Conservation (phyloP, 1,140 invertebrate species). For the Drosophila lacteicornis region DNA sequence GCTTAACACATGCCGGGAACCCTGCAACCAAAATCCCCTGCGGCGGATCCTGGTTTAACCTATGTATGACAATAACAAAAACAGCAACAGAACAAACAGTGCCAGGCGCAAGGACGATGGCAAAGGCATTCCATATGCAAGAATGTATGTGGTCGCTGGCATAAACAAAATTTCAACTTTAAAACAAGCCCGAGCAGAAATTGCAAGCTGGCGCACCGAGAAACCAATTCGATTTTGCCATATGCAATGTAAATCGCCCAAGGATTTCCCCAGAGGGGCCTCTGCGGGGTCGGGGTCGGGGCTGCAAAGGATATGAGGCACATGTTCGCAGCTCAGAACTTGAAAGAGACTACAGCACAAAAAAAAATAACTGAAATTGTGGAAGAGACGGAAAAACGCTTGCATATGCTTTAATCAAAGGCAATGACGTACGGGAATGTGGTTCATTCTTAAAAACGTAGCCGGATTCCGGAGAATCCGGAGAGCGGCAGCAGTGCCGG, state of each 20-base stretch:
- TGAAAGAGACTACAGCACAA: background rate
- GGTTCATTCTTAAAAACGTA: slow-evolving; percentile 74
- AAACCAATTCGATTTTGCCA: slow-evolving; percentile 62
- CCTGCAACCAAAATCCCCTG: slow-evolving; percentile 18
- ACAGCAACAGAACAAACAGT: slow-evolving; percentile 17
- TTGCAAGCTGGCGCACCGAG: slow-evolving; percentile 47
- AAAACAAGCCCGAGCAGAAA: slow-evolving; percentile 52
- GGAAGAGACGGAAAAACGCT: slow-evolving; percentile 40
- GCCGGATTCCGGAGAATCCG: slow-evolving; percentile 40
- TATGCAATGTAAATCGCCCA: slow-evolving; percentile 50
- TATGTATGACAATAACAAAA: slow-evolving; percentile 36
- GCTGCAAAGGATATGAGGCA: slow-evolving; percentile 22
- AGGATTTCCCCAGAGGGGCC: slow-evolving; percentile 24
- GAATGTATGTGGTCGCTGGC: slow-evolving; percentile 49
- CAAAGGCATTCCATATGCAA: slow-evolving; percentile 51
- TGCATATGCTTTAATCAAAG: slow-evolving; percentile 77
- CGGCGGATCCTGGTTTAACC: slow-evolving; percentile 9
- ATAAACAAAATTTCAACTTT: slow-evolving; percentile 58
- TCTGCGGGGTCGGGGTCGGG: background rate
- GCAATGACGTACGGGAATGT: slow-evolving; percentile 74
- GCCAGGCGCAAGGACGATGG: slow-evolving; percentile 30
- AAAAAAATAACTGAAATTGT: slow-evolving; percentile 27
- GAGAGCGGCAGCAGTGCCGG: slow-evolving; percentile 20
- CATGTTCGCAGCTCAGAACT: slow-evolving; percentile 23
- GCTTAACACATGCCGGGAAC: slow-evolving; percentile 43